Evolutionary conservation across 2,113 vertebrate genomes (phyloP).

Genomic region (Lagopus leucura): DNA sequence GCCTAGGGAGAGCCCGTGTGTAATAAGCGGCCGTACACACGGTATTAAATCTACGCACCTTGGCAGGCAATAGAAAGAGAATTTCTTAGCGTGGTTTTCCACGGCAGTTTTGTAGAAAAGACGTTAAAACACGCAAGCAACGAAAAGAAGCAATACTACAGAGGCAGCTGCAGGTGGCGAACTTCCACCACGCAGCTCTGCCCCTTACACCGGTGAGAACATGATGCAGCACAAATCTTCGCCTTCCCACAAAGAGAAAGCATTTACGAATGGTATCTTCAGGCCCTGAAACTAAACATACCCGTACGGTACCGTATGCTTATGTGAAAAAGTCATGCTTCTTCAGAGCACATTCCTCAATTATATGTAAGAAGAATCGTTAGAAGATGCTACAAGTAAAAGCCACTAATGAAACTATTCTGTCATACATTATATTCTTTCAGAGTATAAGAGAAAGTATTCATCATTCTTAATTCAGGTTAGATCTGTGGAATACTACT

Average conservation of each 20-base stretch:
- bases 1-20: no score
- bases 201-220: neutral
- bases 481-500: neutral
- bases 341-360: neutral
- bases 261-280: neutral
- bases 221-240: constrained; percentile 18
- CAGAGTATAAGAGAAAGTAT: neutral
- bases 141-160: neutral
- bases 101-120: neutral
- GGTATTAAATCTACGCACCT: neutral
- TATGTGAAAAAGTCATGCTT: neutral
- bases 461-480: neutral
- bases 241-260: neutral
- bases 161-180: constrained; percentile 40
- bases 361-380: neutral
- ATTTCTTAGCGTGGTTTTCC: neutral
- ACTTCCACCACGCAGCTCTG: neutral
- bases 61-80: neutral
- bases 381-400: neutral
- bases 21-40: neutral
- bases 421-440: neutral
- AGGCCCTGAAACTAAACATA: neutral
- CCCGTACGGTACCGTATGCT: no score
- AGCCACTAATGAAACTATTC: neutral
- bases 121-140: neutral